These are phyloP conservation scores for Sylvicola cinctus DNA, from an alignment of 2,888 invertebrate species.

Conservation along the genomic window DNA sequence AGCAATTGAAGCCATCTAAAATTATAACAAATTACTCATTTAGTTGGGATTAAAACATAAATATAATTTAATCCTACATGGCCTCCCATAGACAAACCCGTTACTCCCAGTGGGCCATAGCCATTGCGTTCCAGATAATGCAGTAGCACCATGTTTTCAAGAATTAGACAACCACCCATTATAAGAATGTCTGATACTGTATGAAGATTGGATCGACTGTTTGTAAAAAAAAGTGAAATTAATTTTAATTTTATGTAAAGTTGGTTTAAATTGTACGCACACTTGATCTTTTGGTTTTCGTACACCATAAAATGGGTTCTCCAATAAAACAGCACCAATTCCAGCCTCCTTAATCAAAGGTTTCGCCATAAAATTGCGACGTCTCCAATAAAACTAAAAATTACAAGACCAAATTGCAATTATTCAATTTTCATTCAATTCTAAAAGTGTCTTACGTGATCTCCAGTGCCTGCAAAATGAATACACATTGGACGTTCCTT, in stretches of 20 bases:
- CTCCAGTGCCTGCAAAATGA: slow-evolving; percentile 94
- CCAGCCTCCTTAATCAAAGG: slow-evolving; percentile 75
- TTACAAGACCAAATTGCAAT: background rate
- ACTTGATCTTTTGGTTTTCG: slow-evolving; percentile 74
- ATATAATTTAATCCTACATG: slow-evolving; percentile 46
- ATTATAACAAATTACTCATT: slow-evolving; percentile 8
- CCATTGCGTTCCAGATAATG: slow-evolving; percentile 88
- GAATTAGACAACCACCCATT: slow-evolving; percentile 92
- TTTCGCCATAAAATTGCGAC: slow-evolving; percentile 74
- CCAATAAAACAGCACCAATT: slow-evolving; percentile 82
- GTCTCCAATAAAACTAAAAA: slow-evolving; percentile 70
- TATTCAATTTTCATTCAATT: background rate
- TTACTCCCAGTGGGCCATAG: slow-evolving; percentile 80
- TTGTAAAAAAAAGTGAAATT: slow-evolving; percentile 9
- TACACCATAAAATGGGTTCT: slow-evolving; percentile 89
- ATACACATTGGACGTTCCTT: slow-evolving; percentile 67
- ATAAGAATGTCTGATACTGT: slow-evolving; percentile 96
- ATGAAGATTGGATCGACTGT: slow-evolving; percentile 71
- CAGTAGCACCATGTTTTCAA: slow-evolving; percentile 79
- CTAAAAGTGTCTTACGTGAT: slow-evolving; percentile 52
- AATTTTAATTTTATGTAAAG: slow-evolving; percentile 5
- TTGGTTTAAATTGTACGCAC: slow-evolving; percentile 28
- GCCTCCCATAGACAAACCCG: slow-evolving; percentile 95
- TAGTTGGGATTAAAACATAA: slow-evolving; percentile 1
- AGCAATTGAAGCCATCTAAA: slow-evolving; percentile 91